Evolutionary conservation across 2,797 vertebrate species (phyloP).

Genomic region (Pyrocephalus nanus): DNA sequence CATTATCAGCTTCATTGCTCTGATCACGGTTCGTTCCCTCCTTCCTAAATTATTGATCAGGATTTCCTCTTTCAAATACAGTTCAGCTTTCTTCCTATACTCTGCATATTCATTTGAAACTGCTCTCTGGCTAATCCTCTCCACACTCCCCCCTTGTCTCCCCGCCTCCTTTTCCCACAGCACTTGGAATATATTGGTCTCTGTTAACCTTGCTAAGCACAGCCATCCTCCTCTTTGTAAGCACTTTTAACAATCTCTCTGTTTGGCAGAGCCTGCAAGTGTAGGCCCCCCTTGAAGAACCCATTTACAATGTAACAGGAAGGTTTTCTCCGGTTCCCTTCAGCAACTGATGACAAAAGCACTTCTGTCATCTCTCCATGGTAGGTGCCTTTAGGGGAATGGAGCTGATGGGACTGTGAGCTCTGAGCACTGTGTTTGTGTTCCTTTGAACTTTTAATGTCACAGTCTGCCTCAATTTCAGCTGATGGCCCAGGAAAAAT

Average conservation of each 20-base stretch:
- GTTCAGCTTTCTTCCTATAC: not conserved
- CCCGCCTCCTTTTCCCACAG: rapidly evolving
- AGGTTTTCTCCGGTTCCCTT: not conserved
- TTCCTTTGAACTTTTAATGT: slow-evolving; percentile 11
- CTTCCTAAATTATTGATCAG: slow-evolving; percentile 16
- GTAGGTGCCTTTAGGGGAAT: not conserved
- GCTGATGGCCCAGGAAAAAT: not conserved
- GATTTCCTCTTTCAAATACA: not conserved
- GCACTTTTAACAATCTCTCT: not conserved
- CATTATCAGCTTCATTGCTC: not conserved
- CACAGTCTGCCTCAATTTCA: not conserved
- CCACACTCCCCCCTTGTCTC: not conserved
- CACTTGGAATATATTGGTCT: not conserved
- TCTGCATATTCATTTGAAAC: not conserved
- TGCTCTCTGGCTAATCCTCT: not conserved
- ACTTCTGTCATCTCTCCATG: not conserved
- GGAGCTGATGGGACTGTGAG: not conserved
- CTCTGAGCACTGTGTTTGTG: not conserved
- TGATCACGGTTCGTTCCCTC: not conserved
- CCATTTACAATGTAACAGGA: not conserved
- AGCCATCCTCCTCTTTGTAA: not conserved
- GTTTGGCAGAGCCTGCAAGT: not conserved
- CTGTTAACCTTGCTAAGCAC: not conserved
- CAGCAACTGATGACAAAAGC: not conserved
- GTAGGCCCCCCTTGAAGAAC: not conserved